Evolutionary conservation across 2,797 vertebrate genomes (phyloP).

Genomic region (Lacerta bilineata): DNA sequence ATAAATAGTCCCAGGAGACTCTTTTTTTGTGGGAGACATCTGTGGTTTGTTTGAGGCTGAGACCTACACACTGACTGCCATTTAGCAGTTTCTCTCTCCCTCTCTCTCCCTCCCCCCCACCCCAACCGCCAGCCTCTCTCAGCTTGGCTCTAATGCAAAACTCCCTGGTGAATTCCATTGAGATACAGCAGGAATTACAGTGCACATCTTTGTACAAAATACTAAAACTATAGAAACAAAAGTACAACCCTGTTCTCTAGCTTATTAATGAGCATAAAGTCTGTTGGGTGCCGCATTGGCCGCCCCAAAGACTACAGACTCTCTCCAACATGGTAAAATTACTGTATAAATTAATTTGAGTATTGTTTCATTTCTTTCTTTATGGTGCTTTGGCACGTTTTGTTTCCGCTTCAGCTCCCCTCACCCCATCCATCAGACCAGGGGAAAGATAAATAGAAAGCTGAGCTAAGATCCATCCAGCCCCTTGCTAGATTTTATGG

Average conservation of each 20-base stretch:
- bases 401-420: not conserved
- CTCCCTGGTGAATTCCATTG: not conserved
- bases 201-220: slow-evolving; percentile 1
- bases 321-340: not conserved
- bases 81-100: not conserved
- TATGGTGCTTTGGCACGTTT: not conserved
- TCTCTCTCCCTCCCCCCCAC: no score
- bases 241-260: not conserved
- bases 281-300: not conserved
- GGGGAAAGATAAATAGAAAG: slow-evolving; percentile 3
- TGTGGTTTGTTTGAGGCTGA: slow-evolving; percentile 3
- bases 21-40: not conserved
- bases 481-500: slow-evolving; percentile 5
- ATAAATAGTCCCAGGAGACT: not conserved
- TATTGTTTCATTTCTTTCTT: not conserved
- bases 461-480: not conserved
- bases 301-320: not conserved
- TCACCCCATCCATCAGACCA: no score
- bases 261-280: not conserved
- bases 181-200: not conserved
- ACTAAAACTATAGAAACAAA: slow-evolving; percentile 9
- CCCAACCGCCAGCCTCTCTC: not conserved
- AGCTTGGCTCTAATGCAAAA: not conserved
- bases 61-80: not conserved
- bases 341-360: not conserved